Evolutionary conservation across 2,888 invertebrate genomes (phyloP).

Genomic region (Pheosia gnoma): DNA sequence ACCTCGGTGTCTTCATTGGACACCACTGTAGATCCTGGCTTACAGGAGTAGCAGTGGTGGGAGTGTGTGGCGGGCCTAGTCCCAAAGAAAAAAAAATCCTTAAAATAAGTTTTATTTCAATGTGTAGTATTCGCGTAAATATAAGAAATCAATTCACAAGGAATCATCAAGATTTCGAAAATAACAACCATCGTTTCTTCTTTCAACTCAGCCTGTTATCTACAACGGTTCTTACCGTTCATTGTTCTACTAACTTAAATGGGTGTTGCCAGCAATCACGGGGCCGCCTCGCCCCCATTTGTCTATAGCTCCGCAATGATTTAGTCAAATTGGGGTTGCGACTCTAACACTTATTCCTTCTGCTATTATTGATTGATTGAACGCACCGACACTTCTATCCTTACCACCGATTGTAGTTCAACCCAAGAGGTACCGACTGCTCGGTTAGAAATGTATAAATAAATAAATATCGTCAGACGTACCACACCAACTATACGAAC

Average conservation of each 20-base stretch:
- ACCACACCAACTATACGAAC: no score
- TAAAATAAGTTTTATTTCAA: no score
- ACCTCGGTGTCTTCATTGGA: no score
- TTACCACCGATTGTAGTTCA: constrained; percentile 34
- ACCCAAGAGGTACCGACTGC: constrained; percentile 16
- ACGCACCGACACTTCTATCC: constrained; percentile 22
- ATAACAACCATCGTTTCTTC: neutral
- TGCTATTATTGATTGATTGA: constrained; percentile 23
- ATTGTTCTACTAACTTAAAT: constrained; percentile 16
- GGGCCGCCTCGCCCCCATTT: neutral
- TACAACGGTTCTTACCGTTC: constrained; percentile 21
- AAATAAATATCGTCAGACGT: no score
- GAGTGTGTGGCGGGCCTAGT: no score
- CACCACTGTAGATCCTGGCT: no score
- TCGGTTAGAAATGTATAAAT: neutral
- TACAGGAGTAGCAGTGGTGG: no score
- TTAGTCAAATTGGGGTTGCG: constrained; percentile 19
- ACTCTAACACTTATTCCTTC: constrained; percentile 13
- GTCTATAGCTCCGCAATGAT: constrained; percentile 20
- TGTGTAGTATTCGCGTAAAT: no score
- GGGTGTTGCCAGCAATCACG: constrained; percentile 30
- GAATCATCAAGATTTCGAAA: neutral
- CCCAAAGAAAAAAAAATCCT: no score
- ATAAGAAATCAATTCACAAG: neutral
- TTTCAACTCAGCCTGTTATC: constrained; percentile 3